Conservation (phyloP, 2,888 invertebrate genomes). For the Protophormia terraenovae region DNA sequence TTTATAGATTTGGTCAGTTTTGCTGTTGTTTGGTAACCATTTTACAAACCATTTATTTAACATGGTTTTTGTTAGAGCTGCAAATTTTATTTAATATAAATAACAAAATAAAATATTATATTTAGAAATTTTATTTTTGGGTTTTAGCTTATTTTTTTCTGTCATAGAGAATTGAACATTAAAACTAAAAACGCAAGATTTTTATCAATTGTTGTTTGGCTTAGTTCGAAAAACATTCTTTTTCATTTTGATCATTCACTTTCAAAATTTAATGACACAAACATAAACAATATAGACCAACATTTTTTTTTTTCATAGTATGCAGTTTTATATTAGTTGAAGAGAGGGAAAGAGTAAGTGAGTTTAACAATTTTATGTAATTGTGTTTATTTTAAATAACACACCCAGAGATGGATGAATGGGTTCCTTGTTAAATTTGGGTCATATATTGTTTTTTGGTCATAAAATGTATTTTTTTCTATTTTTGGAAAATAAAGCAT, state of each 20-base stretch:
- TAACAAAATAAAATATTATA: conserved; percentile 22
- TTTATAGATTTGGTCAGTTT: conserved; percentile 52
- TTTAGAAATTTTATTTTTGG: background rate
- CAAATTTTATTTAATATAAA: conserved; percentile 38
- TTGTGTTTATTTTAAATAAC: conserved; percentile 34
- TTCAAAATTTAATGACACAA: background rate
- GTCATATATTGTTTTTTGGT: conserved; percentile 55
- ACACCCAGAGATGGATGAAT: conserved; percentile 27
- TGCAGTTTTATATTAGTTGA: conserved; percentile 38
- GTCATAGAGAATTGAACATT: conserved; percentile 3
- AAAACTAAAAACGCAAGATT: conserved; percentile 47
- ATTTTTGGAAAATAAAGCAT: background rate
- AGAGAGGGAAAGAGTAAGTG: too few species aligned
- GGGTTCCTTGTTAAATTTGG: conserved; percentile 44
- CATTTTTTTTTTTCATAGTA: too few species aligned
- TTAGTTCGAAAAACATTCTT: background rate
- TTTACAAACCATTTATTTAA: conserved; percentile 62
- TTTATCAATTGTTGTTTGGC: conserved; percentile 52
- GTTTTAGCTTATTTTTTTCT: background rate
- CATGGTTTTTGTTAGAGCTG: conserved; percentile 17
- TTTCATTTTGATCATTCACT: conserved; percentile 43
- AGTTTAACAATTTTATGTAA: background rate
- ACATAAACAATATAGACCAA: background rate
- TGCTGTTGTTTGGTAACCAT: conserved; percentile 52
- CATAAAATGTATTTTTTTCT: conserved; percentile 40